A percentile compares a stretch with the other conserved stretches of the same genome.
These are phyloP conservation scores for Podiceps cristatus DNA, from an alignment of 2,113 vertebrate species.

Conservation along the genomic window DNA sequence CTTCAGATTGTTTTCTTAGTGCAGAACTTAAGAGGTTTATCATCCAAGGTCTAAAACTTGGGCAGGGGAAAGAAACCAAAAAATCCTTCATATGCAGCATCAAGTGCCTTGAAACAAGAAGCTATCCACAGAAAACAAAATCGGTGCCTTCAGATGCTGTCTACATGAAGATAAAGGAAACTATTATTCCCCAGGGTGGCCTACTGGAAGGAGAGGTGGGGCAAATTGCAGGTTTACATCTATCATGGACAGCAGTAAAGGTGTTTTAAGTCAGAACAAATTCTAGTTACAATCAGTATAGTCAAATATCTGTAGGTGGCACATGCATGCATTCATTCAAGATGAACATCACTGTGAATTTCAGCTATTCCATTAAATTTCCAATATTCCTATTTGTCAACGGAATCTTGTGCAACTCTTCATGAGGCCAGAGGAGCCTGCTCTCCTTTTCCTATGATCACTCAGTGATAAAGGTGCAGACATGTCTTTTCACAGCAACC, in stretches of 20 bases:
- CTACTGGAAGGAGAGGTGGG: background rate
- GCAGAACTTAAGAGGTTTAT: background rate
- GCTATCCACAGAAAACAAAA: background rate
- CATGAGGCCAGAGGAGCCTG: background rate
- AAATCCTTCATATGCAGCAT: background rate
- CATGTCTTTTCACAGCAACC: background rate
- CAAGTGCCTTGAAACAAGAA: background rate
- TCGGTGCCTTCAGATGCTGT: background rate
- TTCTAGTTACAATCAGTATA: background rate
- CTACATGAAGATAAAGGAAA: background rate
- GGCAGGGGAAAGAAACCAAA: background rate
- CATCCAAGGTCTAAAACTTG: background rate
- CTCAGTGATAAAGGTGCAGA: background rate
- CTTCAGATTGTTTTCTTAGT: background rate
- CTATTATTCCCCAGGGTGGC: background rate
- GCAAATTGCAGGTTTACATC: background rate
- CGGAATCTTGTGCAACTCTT: background rate
- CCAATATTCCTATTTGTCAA: background rate
- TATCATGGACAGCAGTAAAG: background rate
- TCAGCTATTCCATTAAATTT: background rate
- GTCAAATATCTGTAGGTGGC: background rate
- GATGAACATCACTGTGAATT: background rate
- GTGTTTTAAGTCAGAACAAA: background rate
- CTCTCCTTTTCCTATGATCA: background rate
- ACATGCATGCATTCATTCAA: background rate